Evolutionary conservation across 2,797 vertebrate species (phyloP).

Genomic region (Periophthalmus magnuspinnatus): DNA sequence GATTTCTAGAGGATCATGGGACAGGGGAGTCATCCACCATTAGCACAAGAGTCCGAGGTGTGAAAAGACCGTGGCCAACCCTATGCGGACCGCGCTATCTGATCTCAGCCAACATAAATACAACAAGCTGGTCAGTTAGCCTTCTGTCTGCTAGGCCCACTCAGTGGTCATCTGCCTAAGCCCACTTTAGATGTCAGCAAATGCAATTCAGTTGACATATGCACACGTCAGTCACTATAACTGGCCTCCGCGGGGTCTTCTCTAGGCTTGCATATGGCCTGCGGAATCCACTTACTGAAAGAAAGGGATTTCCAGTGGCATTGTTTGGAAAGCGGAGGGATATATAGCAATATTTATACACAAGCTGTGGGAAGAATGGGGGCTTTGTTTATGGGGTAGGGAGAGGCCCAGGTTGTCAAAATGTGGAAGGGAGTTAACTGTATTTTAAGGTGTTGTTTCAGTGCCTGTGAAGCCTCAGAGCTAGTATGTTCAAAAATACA

Average conservation of each 20-base stretch:
- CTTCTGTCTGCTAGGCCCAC: constrained; percentile 46
- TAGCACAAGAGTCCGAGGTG: constrained; percentile 64
- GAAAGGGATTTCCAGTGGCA: constrained; percentile 64
- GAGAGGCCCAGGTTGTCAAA: constrained; percentile 53
- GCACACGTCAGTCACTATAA: constrained; percentile 76
- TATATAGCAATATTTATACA: constrained; percentile 74
- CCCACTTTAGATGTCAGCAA: constrained; percentile 74
- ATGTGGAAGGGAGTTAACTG: constrained; percentile 38
- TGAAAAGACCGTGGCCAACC: constrained; percentile 67
- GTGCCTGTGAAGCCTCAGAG: constrained; percentile 42
- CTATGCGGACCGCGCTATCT: constrained; percentile 57
- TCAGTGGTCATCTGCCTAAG: constrained; percentile 60
- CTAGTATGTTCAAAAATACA: constrained; percentile 47
- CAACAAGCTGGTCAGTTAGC: constrained; percentile 63
- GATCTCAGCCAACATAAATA: constrained; percentile 76
- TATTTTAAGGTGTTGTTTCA: constrained; percentile 56
- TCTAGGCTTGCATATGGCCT: constrained; percentile 48
- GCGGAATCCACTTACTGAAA: constrained; percentile 54
- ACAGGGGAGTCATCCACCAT: constrained; percentile 66
- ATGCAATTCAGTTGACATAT: constrained; percentile 76
- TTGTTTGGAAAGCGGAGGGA: constrained; percentile 53
- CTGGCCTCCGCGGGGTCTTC: constrained; percentile 51
- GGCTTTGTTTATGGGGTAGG: constrained; percentile 60
- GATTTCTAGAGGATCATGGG: constrained; percentile 65
- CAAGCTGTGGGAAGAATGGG: constrained; percentile 55